A percentile compares a stretch with the other conserved stretches of the same genome.
Conservation (phyloP, 2,113 vertebrate species). For the Dromiciops gliroides region DNA sequence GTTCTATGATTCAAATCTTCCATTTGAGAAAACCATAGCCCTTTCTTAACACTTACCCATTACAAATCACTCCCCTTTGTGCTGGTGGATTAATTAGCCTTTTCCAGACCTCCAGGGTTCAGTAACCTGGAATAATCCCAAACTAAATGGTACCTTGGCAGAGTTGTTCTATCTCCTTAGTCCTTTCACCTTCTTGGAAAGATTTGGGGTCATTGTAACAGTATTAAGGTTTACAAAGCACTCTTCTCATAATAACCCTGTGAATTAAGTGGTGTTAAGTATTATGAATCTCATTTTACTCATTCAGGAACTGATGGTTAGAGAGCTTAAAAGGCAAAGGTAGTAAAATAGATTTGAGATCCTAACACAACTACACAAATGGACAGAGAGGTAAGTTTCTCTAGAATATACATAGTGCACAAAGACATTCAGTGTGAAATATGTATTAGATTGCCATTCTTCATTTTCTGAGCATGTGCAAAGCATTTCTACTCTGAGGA, state of each 20-base stretch:
- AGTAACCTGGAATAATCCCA: conserved; percentile 15
- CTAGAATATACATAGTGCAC: background rate
- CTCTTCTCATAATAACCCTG: background rate
- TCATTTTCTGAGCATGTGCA: background rate
- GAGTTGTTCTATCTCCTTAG: background rate
- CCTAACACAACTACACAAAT: background rate
- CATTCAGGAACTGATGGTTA: background rate
- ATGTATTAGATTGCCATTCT: background rate
- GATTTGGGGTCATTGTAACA: background rate
- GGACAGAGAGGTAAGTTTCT: background rate
- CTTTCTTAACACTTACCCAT: background rate
- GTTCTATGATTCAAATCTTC: background rate
- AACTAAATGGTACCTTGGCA: background rate
- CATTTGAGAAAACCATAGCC: background rate
- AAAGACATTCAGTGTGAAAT: background rate
- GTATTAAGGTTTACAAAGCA: background rate
- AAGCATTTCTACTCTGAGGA: background rate
- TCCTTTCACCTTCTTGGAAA: background rate
- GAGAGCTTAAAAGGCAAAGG: background rate
- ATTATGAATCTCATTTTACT: background rate
- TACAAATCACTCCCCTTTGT: background rate
- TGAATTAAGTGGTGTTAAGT: background rate
- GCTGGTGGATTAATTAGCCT: background rate
- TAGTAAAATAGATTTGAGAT: background rate
- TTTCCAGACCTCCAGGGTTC: background rate